A percentile compares a stretch with the other conserved stretches of the same genome.
phyloP scores from a whole-genome alignment of 2,888 invertebrate genomes.

The Sinopyrophorus schimmeli region DNA sequence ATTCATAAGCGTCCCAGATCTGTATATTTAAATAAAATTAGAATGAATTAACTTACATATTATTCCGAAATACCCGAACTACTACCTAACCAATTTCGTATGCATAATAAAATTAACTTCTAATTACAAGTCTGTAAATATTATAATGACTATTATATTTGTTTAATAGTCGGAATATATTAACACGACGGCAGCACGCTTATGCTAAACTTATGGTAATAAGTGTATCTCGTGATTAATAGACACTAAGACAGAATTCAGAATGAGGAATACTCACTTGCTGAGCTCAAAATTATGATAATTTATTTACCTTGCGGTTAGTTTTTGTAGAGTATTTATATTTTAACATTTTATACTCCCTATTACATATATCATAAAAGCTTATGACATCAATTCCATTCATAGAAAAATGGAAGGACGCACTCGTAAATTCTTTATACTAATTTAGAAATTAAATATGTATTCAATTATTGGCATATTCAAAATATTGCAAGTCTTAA shows the following conservation, averaged over 20 bases:
- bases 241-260: constrained; percentile 41
- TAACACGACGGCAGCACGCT: constrained; percentile 45
- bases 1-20: constrained; percentile 41
- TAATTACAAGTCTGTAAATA: constrained; percentile 40
- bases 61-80: constrained; percentile 34
- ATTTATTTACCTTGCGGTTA: constrained; percentile 34
- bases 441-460: too few species aligned
- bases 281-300: constrained; percentile 36
- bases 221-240: constrained; percentile 46
- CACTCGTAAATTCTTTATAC: too few species aligned
- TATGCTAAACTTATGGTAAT: constrained; percentile 50
- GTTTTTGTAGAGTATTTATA: constrained; percentile 27
- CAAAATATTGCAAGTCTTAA: too few species aligned
- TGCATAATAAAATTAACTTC: constrained; percentile 36
- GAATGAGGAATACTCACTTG: constrained; percentile 35
- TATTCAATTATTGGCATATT: too few species aligned
- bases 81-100: constrained; percentile 31
- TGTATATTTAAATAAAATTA: constrained; percentile 44
- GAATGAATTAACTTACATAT: constrained; percentile 42
- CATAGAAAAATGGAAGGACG: too few species aligned
- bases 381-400: constrained; percentile 14
- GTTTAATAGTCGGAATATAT: constrained; percentile 44
- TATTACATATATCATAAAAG: constrained; percentile 17
- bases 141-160: constrained; percentile 43
- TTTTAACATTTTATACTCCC: constrained; percentile 18